Conservation (phyloP, 2,113 vertebrate genomes). For the Hylia prasina region DNA sequence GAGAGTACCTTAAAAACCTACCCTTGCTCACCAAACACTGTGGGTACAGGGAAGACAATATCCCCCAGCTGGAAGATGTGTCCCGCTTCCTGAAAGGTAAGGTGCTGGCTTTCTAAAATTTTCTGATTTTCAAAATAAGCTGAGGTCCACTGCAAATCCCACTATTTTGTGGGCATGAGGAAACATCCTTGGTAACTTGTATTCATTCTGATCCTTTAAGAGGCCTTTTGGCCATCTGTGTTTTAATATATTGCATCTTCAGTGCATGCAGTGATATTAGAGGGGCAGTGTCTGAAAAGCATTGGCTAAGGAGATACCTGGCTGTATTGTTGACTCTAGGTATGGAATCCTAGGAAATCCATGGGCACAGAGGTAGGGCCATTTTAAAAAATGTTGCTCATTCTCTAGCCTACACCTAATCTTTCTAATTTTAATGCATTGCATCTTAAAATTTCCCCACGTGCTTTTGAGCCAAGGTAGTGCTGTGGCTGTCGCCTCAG, state of each 20-base stretch:
- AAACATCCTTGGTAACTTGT: not conserved
- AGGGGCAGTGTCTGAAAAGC: not conserved
- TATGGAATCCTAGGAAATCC: not conserved
- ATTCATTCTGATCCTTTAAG: not conserved
- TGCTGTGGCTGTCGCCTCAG: not conserved
- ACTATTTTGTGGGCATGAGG: not conserved
- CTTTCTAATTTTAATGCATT: not conserved
- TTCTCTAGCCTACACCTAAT: not conserved
- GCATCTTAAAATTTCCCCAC: not conserved
- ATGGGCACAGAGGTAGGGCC: not conserved
- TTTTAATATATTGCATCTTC: not conserved
- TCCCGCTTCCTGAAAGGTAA: slow-evolving; percentile 92
- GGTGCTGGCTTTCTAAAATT: not conserved
- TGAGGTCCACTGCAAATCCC: not conserved
- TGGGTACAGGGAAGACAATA: slow-evolving; percentile 93
- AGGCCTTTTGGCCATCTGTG: not conserved
- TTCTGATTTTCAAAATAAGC: not conserved
- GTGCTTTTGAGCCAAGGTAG: not conserved
- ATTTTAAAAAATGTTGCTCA: not conserved
- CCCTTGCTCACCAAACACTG: slow-evolving; percentile 91
- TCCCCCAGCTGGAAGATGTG: slow-evolving; percentile 95
- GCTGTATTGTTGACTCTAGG: not conserved
- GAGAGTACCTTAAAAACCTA: slow-evolving; percentile 94
- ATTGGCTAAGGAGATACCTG: not conserved
- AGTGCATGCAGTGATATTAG: not conserved